Evolutionary conservation across 1,140 invertebrate genomes (phyloP), one percentile per base, ranked within the genome.

Genomic region (Elymnias hypermnestra): DNA sequence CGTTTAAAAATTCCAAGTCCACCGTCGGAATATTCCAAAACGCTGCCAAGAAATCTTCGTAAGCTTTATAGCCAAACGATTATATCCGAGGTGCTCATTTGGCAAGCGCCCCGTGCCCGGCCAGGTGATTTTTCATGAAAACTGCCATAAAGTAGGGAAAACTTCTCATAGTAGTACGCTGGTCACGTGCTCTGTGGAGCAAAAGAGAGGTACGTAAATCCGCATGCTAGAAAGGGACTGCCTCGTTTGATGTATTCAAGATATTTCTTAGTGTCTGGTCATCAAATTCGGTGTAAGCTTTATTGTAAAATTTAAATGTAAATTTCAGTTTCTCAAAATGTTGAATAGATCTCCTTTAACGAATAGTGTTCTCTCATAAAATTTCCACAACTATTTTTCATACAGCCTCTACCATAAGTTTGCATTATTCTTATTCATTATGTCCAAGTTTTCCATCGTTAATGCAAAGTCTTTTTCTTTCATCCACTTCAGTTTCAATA

Each of bases 71-170:
- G 28, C 37, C 9, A 25, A 48, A 48, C 45, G 36, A 48, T 48
- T 48, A 48, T 40, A 48, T 40, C 26, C 36, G 28, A 39, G 29
- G 35, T 53, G 46, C 45, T 56, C 56, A 52, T 63, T 63, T 59
- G 35, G 28, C 39, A 45, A 44, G 49, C 55, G 23, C 45, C 10
- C 28, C 12, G 41, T 28, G 26, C 45, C 36, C 47, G 42, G 47
- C 41, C 60, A 59, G 60, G 56, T 63, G 53, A 59, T 59, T 56
- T 63, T 63, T 59, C 60, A 59, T 55, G 53, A 38, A 53, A 63
- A 56, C 33, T 49, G 31, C 53, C 47, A 57, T 59, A 54, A 59
- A 53, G 42, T 51, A 51, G 42, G 56, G 53, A 61, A 53, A 59
- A 63, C 45, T 61, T 52, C 23, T 38, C 15, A n/a, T 37, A 40